These are phyloP conservation scores for Valencia hispanica DNA, from an alignment of 2,797 vertebrate species.

Conservation along the genomic window DNA sequence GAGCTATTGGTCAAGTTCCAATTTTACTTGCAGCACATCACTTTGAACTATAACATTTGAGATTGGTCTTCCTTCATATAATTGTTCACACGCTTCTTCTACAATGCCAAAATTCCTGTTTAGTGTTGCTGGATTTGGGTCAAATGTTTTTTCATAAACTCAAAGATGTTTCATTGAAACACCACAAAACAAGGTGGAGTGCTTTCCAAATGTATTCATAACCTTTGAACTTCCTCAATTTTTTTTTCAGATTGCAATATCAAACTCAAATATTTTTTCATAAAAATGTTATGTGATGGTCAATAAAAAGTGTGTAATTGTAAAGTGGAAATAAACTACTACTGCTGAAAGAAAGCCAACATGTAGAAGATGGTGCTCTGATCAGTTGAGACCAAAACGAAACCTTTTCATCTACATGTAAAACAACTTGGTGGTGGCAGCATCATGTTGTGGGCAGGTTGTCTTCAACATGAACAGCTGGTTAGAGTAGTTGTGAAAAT, in stretches of 20 bases:
- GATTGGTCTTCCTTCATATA: background rate
- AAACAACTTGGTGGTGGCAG: background rate
- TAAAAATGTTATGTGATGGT: background rate
- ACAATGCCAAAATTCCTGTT: background rate
- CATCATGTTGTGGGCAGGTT: background rate
- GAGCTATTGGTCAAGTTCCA: constrained; percentile 2
- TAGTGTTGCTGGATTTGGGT: constrained; percentile 11
- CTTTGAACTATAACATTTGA: constrained; percentile 8
- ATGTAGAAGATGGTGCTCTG: background rate
- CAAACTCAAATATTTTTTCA: background rate
- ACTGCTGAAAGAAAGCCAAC: background rate
- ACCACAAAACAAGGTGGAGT: constrained; percentile 14
- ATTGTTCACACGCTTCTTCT: background rate
- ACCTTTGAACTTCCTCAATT: background rate
- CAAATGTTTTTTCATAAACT: constrained; percentile 15
- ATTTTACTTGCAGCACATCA: constrained; percentile 3
- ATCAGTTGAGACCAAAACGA: background rate
- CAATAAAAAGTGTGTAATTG: background rate
- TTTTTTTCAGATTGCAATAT: background rate
- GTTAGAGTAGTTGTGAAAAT: background rate
- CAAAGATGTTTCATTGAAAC: constrained; percentile 17
- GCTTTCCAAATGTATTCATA: background rate
- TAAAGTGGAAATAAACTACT: background rate
- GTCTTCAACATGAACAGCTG: background rate
- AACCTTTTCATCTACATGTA: background rate